A percentile compares a stretch with the other conserved stretches of the same genome.
Conservation (phyloP, 53 echinoderm and acorn worm species). For the Antedon mediterranea region DNA sequence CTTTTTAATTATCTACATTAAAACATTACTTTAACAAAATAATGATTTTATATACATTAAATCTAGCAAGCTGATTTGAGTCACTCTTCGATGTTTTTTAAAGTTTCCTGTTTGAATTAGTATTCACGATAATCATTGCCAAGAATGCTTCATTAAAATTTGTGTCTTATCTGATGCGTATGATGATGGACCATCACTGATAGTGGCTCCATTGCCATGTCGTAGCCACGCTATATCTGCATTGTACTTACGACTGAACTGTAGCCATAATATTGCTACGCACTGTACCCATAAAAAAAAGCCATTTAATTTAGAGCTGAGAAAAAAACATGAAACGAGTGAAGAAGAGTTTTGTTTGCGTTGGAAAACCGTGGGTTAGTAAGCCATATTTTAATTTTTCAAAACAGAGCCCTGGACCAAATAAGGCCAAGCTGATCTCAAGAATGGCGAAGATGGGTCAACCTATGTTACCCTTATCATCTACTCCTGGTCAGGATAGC, state of each 20-base stretch:
- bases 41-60: not conserved
- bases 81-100: not conserved
- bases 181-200: no score
- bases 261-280: no score
- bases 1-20: no score
- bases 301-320: no score
- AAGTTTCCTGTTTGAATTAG: not conserved
- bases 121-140: not conserved
- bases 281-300: no score
- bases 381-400: conserved; percentile 1
- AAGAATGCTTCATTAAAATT: not conserved
- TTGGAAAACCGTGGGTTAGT: not conserved
- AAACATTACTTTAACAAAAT: no score
- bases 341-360: not conserved
- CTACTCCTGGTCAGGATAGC: conserved; percentile 58
- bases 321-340: not conserved
- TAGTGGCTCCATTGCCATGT: no score
- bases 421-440: conserved; percentile 92
- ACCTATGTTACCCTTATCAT: conserved; percentile 79
- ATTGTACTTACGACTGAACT: no score
- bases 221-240: no score
- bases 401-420: conserved; percentile 66
- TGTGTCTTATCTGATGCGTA: no score
- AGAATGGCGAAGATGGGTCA: conserved; percentile 99
- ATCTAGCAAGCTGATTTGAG: not conserved